These are phyloP conservation scores for Procambarus virginalis DNA, from an alignment of 1,140 invertebrate genomes.

Conservation along the genomic window DNA sequence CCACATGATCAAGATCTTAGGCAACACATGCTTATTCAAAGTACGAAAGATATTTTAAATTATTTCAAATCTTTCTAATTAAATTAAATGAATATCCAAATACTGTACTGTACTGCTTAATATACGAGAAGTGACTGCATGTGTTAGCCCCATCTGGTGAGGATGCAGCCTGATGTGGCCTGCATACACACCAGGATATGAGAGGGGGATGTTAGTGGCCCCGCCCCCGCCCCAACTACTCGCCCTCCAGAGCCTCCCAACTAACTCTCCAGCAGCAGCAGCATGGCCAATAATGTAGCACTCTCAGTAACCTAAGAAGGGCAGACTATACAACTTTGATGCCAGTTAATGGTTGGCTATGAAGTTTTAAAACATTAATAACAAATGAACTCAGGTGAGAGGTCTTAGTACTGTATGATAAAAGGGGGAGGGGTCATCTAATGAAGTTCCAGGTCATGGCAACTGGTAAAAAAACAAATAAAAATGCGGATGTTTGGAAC, in stretches of 20 bases:
- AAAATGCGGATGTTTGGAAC: neutral
- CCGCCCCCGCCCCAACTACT: constrained; percentile 38
- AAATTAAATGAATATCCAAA: neutral
- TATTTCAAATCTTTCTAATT: neutral
- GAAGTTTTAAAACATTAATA: constrained; percentile 3
- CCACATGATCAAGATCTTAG: constrained; percentile 61
- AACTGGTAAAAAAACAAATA: constrained; percentile 5
- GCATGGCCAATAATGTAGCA: constrained; percentile 33
- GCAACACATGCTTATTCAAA: constrained; percentile 63
- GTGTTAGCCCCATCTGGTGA: constrained; percentile 65
- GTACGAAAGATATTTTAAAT: neutral
- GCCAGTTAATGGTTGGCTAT: constrained; percentile 40
- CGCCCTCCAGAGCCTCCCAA: constrained; percentile 35
- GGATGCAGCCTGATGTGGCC: constrained; percentile 62
- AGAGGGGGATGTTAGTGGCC: constrained; percentile 62
- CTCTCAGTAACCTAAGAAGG: constrained; percentile 49
- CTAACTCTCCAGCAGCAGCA: constrained; percentile 16
- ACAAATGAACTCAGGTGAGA: neutral
- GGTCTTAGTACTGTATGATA: neutral
- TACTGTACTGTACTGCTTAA: neutral
- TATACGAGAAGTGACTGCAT: constrained; percentile 40
- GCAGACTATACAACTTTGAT: constrained; percentile 67
- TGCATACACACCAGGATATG: constrained; percentile 64
- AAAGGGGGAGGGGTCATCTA: neutral
- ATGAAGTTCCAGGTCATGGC: neutral